Evolutionary conservation across 2,797 vertebrate species (phyloP), one percentile per base, ranked within the genome.

Genomic region (Hippoglossus hippoglossus): DNA sequence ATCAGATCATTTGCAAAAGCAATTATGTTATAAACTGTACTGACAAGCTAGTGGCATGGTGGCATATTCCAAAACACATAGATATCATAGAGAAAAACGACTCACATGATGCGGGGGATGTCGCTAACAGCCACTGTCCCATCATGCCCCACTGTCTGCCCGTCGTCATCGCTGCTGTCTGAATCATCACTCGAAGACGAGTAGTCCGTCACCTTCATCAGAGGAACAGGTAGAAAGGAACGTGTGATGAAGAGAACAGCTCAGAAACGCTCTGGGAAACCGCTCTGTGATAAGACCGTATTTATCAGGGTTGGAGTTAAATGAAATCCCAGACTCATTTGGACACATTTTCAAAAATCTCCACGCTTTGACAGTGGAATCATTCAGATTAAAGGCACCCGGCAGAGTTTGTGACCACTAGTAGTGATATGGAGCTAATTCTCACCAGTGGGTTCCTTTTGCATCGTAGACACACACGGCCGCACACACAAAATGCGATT

Each of bases 131-230:
- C 95, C 81, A 99, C 97, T 0, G 97, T 99, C 71, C 97, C 98
- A 1, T 99, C 97, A 0, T 98, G 96, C 0, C 95, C 95, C 88
- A 97, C 96, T 0, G 95, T 95, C 73, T 98, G 96, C 10, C 95
- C 96, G 0, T 99, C 98, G 24, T 98, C 97, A 50, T 98, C 98
- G 2, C 97, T 98, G 88, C 97, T 99, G 75, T 98, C 97, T 0
- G 97, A 97, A 12, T 98, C 97, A 61, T 98, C 97, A 0, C 97
- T 98, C 52, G 98, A 99, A 67, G 98, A 99, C n/a, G 98, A 99
- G 82, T 99, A 99, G 89, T 99, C 97, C 0, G 97, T 99, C 92
- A 98, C 96, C 92, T 99, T 95, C 2, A 65, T 28, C 11, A 66
- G 34, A 31, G 57, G 3, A 25, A 5, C 67, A 36, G 16, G 13